Base-by-base conservation (phyloP, 1,140 invertebrate genomes). In the Drosophila yakuba region DNA sequence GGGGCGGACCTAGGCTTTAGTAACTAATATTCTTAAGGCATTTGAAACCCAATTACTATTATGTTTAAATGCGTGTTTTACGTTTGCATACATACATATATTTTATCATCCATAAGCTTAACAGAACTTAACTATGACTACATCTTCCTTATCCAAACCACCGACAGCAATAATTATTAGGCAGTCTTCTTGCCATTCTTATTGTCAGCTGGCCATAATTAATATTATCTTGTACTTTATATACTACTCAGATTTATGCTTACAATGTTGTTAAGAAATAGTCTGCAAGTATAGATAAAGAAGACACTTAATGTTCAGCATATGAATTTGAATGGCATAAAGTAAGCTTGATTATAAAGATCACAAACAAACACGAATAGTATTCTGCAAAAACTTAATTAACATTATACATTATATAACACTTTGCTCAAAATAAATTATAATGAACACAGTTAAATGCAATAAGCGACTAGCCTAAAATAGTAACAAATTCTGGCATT, bases 81-180 rank as follows among this genome's bases (percentile, higher is more conserved):
- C 20, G 11, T 7, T 20, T 20, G 3, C 36, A 38, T 20, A 11
- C 17, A 10, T 20, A 20, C 7, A n/a, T 23, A 14, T 23, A 47
- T 47, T 32, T 32, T 20, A 25, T 14, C 5, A 14, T 14, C 12
- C 11, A 45, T 12, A 45, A 23, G 12, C 2, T 5, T 11, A 57
- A 57, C 14, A 62, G 28, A 57, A 20, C 28, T 20, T 36, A 0
- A 17, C 28, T 43, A 14, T 57, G 35, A 7, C 60, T 12, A 8
- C n/a, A 17, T 6, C 3, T 23, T 58, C 11, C 35, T 62, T 62
- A 32, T 59, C 38, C 14, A 58, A 58, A 3, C 25, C 25, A 7
- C 10, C 8, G 14, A 54, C 38, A 60, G 11, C 38, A 36, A 47
- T 38, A 47, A 56, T 64, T 60, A 60, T 64, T 25, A 59, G 51